Percentiles rank a stretch among this genome's conserved stretches.
phyloP scores from a whole-genome alignment of 1,140 invertebrate species.

The Calliphora vicina region DNA sequence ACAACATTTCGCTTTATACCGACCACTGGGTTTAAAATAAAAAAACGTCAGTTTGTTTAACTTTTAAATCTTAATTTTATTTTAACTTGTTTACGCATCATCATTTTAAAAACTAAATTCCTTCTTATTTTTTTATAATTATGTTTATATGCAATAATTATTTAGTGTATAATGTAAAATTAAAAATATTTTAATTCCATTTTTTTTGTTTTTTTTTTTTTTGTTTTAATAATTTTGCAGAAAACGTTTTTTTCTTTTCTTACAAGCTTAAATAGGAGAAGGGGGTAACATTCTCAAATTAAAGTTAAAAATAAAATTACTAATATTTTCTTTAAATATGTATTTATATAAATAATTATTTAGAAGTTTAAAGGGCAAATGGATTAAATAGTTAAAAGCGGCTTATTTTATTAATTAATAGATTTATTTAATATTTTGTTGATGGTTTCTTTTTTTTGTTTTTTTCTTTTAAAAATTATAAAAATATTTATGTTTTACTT shows the following conservation, averaged over 20 bases:
- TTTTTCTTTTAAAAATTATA: neutral
- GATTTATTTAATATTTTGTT: neutral
- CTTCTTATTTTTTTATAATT: neutral
- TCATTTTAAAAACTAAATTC: neutral
- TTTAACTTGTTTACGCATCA: conserved; percentile 9
- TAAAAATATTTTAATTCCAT: neutral
- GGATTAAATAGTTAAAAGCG: neutral
- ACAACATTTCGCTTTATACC: no score
- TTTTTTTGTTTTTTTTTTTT: neutral
- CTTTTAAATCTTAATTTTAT: conserved; percentile 5
- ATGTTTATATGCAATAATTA: neutral
- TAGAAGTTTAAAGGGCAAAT: neutral
- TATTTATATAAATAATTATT: neutral
- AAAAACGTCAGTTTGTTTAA: neutral
- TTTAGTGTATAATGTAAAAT: conserved; percentile 5
- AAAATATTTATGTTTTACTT: neutral
- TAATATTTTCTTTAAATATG: neutral
- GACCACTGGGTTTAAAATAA: no score
- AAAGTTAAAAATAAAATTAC: neutral
- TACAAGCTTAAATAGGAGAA: no score
- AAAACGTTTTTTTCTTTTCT: no score
- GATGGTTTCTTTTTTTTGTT: neutral
- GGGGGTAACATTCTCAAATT: no score
- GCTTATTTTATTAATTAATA: neutral
- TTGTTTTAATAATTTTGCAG: neutral